These are phyloP conservation scores for Pelecanoides urinatrix DNA, from an alignment of 2,113 vertebrate genomes.

Conservation along the genomic window DNA sequence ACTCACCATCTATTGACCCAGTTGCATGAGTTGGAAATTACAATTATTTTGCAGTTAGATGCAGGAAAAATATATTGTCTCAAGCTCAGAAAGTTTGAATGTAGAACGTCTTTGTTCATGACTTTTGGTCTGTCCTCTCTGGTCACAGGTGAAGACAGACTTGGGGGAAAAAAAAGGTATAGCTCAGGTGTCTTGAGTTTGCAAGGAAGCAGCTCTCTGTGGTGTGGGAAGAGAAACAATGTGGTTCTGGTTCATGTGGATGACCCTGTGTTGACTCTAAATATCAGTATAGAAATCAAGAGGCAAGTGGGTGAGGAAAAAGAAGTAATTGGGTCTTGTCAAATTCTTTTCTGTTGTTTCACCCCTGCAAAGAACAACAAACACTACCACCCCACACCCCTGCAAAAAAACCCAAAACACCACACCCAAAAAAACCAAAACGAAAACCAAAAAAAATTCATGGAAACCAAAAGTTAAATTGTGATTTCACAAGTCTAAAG, in stretches of 20 bases:
- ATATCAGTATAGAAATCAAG: neutral
- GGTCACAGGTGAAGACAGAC: neutral
- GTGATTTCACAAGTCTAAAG: neutral
- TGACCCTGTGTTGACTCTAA: neutral
- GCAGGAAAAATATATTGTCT: neutral
- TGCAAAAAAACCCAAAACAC: neutral
- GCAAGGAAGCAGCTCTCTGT: neutral
- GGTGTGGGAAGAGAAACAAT: neutral
- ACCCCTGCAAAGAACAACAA: neutral
- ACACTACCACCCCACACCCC: too few species aligned
- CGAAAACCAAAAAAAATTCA: too few species aligned
- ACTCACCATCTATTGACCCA: neutral
- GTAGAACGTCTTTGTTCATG: neutral
- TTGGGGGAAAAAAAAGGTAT: neutral
- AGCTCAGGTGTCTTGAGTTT: neutral
- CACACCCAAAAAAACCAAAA: neutral
- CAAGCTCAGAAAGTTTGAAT: neutral
- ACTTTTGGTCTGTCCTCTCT: neutral
- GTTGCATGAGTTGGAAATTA: neutral
- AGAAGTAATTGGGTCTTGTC: neutral
- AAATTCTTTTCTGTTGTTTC: neutral
- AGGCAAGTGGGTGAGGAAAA: neutral
- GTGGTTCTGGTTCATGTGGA: neutral
- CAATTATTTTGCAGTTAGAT: neutral
- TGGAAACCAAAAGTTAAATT: neutral